Evolutionary conservation across 2,888 invertebrate genomes (phyloP).

Genomic region (Sarcophaga variegata): DNA sequence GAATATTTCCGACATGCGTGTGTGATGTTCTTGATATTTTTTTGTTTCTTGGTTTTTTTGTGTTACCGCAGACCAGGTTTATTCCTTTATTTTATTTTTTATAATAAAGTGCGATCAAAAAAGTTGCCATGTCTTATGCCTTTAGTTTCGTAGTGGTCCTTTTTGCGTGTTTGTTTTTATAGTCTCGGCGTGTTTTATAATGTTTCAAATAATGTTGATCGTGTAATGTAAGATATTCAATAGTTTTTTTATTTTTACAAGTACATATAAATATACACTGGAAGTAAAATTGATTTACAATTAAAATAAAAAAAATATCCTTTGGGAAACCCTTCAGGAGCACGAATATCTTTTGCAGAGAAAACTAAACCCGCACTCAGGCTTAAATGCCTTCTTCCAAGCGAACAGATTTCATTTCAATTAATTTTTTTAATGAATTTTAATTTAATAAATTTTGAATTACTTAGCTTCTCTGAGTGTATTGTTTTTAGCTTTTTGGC

Average conservation of each 20-base stretch:
- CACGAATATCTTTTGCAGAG: too few species aligned
- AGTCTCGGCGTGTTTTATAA: conserved; percentile 60
- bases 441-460: too few species aligned
- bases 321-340: too few species aligned
- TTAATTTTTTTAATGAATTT: too few species aligned
- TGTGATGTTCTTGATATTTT: conserved; percentile 37
- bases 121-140: conserved; percentile 56
- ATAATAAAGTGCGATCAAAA: conserved; percentile 55
- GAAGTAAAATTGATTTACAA: too few species aligned
- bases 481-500: conserved; percentile 30
- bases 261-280: too few species aligned
- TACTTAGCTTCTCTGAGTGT: conserved; percentile 15
- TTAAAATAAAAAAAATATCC: too few species aligned
- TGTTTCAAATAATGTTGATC: conserved; percentile 55
- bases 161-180: conserved; percentile 64
- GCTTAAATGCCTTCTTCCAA: too few species aligned
- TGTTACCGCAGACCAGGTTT: conserved; percentile 12
- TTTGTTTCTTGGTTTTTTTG: conserved; percentile 26
- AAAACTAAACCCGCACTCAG: too few species aligned
- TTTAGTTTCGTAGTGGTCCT: conserved; percentile 50
- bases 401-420: too few species aligned
- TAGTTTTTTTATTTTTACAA: background rate
- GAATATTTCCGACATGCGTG: conserved; percentile 46
- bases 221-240: conserved; percentile 59
- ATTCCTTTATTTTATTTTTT: conserved; percentile 35